phyloP scores from a whole-genome alignment of 1,140 invertebrate species.

The Aphaenogaster floridana region DNA sequence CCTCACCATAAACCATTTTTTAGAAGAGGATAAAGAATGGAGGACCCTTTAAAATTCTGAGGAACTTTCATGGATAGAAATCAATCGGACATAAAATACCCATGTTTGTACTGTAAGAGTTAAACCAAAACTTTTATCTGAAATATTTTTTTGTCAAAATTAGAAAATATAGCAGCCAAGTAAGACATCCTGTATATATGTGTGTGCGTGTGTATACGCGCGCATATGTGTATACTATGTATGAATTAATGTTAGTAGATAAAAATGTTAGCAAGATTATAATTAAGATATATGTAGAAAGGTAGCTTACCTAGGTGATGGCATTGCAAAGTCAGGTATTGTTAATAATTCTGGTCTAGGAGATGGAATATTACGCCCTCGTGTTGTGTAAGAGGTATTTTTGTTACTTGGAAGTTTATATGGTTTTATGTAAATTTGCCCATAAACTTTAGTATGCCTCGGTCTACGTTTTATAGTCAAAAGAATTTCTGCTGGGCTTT shows the following conservation, averaged over 20 bases:
- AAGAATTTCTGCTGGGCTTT: constrained; percentile 93
- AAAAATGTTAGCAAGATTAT: background rate
- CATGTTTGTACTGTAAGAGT: too few relatives aligned
- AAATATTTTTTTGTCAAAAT: too few relatives aligned
- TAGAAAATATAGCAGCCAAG: too few relatives aligned
- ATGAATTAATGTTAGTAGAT: background rate
- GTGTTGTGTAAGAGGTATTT: constrained; percentile 88
- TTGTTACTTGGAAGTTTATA: constrained; percentile 93
- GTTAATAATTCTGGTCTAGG: constrained; percentile 89
- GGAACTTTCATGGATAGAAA: too few relatives aligned
- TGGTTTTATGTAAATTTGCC: constrained; percentile 93
- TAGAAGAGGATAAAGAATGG: too few relatives aligned
- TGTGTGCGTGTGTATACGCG: too few relatives aligned
- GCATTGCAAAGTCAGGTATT: constrained; percentile 89
- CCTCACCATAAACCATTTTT: too few relatives aligned
- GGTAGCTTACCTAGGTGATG: constrained; percentile 87
- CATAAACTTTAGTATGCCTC: constrained; percentile 93
- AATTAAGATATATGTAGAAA: constrained; percentile 25
- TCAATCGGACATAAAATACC: too few relatives aligned
- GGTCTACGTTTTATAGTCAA: constrained; percentile 95
- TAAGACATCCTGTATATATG: too few relatives aligned
- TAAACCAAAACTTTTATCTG: too few relatives aligned
- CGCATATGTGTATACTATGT: too few relatives aligned
- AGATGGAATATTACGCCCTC: constrained; percentile 90
- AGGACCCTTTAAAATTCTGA: too few relatives aligned